These are phyloP conservation scores for Eilema sororculum DNA, from an alignment of 2,888 invertebrate species.

Conservation along the genomic window DNA sequence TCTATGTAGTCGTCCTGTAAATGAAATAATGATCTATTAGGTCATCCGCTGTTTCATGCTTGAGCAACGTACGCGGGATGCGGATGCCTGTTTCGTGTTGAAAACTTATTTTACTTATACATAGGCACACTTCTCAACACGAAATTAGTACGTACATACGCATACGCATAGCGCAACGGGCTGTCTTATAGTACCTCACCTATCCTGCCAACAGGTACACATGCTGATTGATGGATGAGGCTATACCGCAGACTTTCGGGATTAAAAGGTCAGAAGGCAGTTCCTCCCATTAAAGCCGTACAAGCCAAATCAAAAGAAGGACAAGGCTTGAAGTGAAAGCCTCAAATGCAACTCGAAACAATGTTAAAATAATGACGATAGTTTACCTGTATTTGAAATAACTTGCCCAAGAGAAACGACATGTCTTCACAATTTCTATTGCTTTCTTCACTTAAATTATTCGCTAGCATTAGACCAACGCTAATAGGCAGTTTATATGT, in stretches of 20 bases:
- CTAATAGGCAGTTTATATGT: conserved; percentile 95
- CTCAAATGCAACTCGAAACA: too few species aligned
- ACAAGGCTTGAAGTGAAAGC: not conserved
- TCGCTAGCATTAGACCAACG: conserved; percentile 93
- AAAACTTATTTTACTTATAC: too few species aligned
- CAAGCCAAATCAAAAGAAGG: not conserved
- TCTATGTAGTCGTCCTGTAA: conserved; percentile 94
- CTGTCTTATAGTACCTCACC: too few species aligned
- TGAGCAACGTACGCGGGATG: not conserved
- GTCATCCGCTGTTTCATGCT: not conserved
- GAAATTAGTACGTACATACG: too few species aligned
- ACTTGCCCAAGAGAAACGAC: conserved; percentile 94
- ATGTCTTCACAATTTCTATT: conserved; percentile 92
- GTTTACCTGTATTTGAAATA: conserved; percentile 95
- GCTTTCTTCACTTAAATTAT: conserved; percentile 89
- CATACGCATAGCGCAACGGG: too few species aligned
- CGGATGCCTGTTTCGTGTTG: too few species aligned
- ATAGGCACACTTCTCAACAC: too few species aligned
- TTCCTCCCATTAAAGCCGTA: too few species aligned
- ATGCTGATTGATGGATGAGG: too few species aligned
- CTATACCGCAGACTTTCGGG: too few species aligned
- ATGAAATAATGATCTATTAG: not conserved
- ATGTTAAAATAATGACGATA: not conserved
- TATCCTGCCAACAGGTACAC: too few species aligned
- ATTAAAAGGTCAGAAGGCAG: too few species aligned